phyloP scores from a whole-genome alignment of 1,140 invertebrate species.

The Macrosteles quadrilineatus region DNA sequence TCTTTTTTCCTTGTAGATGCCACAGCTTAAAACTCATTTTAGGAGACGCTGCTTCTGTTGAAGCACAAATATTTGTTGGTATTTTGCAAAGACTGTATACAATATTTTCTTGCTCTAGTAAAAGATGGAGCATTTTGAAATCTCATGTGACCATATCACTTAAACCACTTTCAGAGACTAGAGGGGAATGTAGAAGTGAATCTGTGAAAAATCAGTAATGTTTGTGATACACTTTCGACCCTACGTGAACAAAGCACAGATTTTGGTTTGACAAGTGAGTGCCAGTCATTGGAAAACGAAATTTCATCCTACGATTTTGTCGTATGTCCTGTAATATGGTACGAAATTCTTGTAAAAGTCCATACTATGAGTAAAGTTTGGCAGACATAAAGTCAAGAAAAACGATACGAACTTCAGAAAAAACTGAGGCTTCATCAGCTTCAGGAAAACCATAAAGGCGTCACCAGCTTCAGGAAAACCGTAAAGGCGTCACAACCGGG shows the following conservation, averaged over 20 bases:
- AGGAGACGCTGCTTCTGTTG: not conserved
- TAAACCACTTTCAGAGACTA: constrained; percentile 5
- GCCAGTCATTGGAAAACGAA: constrained; percentile 7
- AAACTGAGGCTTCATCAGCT: too few relatives aligned
- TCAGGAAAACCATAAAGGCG: too few relatives aligned
- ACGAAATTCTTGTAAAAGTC: constrained; percentile 1
- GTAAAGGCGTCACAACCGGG: too few relatives aligned
- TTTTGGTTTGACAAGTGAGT: not conserved
- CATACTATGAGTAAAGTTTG: constrained; percentile 17
- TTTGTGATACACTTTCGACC: not conserved
- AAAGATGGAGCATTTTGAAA: constrained; percentile 16
- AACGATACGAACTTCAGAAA: too few relatives aligned
- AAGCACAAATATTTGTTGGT: not conserved
- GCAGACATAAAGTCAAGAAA: too few relatives aligned
- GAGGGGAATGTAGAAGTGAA: constrained; percentile 9
- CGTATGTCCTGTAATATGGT: not conserved
- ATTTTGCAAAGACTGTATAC: not conserved
- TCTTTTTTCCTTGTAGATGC: not conserved
- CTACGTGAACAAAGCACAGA: constrained; percentile 11
- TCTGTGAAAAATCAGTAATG: not conserved
- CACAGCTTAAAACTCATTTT: too few relatives aligned
- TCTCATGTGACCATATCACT: constrained; percentile 2
- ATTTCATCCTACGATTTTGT: not conserved
- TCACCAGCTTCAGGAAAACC: too few relatives aligned
- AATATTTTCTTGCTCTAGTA: not conserved